phyloP scores from a whole-genome alignment of 2,888 invertebrate genomes.

The Melikaiella ostensackeni region DNA sequence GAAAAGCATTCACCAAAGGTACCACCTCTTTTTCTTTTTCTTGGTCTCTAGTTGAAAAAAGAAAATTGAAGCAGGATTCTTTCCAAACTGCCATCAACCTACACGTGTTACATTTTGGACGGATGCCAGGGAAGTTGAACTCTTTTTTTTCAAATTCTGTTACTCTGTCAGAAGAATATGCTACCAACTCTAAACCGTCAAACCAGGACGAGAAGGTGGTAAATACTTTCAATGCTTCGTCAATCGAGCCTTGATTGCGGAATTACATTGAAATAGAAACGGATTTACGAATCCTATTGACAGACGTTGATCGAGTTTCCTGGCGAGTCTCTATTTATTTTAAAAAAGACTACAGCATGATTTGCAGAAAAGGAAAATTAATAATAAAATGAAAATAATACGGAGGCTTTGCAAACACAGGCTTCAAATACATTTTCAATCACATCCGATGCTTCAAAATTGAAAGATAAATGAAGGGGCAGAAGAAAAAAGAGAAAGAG shows the following conservation, averaged over 20 bases:
- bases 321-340: not conserved
- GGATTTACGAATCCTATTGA: slow-evolving; percentile 6
- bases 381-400: not conserved
- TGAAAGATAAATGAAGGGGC: not conserved
- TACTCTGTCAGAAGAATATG: not conserved
- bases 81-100: not conserved
- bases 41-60: not conserved
- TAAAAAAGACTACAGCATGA: not conserved
- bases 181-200: not conserved
- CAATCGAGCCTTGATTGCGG: not conserved
- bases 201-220: slow-evolving; percentile 1
- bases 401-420: not conserved
- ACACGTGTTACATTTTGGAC: not conserved
- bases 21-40: not conserved
- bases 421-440: slow-evolving; percentile 1
- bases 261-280: not conserved
- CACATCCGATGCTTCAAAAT: not conserved
- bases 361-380: not conserved
- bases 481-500: slow-evolving; percentile 3
- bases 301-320: slow-evolving; percentile 16
- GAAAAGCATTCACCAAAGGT: not conserved
- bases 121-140: not conserved
- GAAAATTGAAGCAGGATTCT: not conserved
- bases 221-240: not conserved
- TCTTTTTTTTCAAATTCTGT: not conserved